Conservation (phyloP, 2,888 invertebrate genomes). For the Allygus modestus region DNA sequence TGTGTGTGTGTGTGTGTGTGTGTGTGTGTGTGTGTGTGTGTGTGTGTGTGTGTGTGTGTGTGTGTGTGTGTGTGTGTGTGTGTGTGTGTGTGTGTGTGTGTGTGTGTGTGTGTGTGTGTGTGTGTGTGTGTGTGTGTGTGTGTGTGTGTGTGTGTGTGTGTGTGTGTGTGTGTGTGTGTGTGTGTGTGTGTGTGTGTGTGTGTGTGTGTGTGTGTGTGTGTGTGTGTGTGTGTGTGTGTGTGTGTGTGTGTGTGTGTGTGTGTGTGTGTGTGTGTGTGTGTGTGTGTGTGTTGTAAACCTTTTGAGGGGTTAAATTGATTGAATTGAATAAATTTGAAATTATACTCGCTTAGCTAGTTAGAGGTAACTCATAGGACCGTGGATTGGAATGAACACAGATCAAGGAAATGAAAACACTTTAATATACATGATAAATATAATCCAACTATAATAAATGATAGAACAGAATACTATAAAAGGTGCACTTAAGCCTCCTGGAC, state of each 20-base stretch:
- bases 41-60: conserved; percentile 62
- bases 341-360: no score
- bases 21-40: conserved; percentile 63
- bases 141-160: conserved; percentile 55
- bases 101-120: conserved; percentile 52
- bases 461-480: no score
- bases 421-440: no score
- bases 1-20: conserved; percentile 63
- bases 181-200: conserved; percentile 63
- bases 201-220: conserved; percentile 61
- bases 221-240: conserved; percentile 48
- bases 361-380: no score
- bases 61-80: conserved; percentile 63
- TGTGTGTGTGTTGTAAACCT: conserved; percentile 37
- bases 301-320: no score
- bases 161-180: conserved; percentile 63
- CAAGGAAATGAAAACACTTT: no score
- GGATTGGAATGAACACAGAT: no score
- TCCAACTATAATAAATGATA: no score
- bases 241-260: conserved; percentile 52
- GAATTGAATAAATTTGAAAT: no score
- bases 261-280: conserved; percentile 48
- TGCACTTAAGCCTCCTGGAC: no score
- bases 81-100: conserved; percentile 63
- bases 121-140: conserved; percentile 46